Evolutionary conservation across 2,113 vertebrate genomes (phyloP).

Genomic region (Scatophagus argus): DNA sequence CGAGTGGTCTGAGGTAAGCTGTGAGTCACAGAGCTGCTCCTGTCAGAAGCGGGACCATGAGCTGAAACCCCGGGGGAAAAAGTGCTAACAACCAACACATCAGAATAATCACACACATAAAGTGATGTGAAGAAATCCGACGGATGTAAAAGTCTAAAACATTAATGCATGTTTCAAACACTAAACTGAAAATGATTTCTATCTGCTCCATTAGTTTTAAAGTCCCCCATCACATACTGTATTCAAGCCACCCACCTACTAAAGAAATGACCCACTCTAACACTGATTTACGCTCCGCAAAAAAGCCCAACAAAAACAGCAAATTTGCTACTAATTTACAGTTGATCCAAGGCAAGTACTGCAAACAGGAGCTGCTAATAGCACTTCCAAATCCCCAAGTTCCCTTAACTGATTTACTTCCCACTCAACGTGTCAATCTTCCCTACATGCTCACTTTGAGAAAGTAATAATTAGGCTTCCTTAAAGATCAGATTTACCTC

Average conservation of each 20-base stretch:
- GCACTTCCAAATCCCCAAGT: not conserved
- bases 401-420: too few species aligned
- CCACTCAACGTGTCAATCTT: too few species aligned
- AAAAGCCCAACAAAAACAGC: too few species aligned
- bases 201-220: not conserved
- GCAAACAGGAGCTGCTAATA: not conserved
- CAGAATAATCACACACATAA: conserved; percentile 32
- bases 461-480: too few species aligned
- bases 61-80: conserved; percentile 24
- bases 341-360: not conserved
- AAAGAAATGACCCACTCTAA: not conserved
- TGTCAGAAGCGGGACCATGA: conserved; percentile 6
- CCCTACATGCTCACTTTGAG: too few species aligned
- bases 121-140: conserved; percentile 19
- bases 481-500: too few species aligned
- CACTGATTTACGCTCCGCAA: not conserved
- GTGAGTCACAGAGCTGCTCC: conserved; percentile 54
- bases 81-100: conserved; percentile 1
- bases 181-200: not conserved
- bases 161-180: not conserved
- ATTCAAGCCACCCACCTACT: not conserved
- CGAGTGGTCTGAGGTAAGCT: conserved; percentile 21
- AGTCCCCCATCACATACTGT: not conserved
- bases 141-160: conserved; percentile 28
- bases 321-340: not conserved